These are phyloP conservation scores for Camponotus fellah DNA, from an alignment of 2,888 invertebrate species.

Conservation along the genomic window DNA sequence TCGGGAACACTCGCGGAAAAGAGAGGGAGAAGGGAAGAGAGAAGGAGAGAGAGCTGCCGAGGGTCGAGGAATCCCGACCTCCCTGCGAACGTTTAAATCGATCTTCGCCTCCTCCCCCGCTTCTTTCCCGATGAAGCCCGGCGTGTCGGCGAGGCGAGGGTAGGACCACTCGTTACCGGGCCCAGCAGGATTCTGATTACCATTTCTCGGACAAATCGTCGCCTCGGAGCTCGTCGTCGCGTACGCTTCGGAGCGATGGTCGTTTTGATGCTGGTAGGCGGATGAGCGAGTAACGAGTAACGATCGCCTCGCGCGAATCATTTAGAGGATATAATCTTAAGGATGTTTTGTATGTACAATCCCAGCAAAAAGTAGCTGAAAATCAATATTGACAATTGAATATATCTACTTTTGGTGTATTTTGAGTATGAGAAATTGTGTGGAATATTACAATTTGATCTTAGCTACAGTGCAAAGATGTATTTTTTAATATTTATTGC, in stretches of 20 bases:
- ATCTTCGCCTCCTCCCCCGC: conserved; percentile 65
- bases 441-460: no score
- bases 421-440: no score
- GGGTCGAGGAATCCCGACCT: conserved; percentile 67
- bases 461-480: no score
- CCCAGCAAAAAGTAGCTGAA: no score
- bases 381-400: no score
- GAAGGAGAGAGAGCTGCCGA: conserved; percentile 49
- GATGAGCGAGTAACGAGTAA: conserved; percentile 34
- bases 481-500: no score
- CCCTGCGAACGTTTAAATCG: conserved; percentile 75
- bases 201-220: conserved; percentile 78
- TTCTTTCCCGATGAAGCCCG: conserved; percentile 18
- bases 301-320: conserved; percentile 37
- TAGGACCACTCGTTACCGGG: conserved; percentile 70
- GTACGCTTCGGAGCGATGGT: conserved; percentile 42
- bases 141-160: conserved; percentile 20
- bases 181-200: conserved; percentile 76
- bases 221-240: conserved; percentile 68
- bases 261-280: conserved; percentile 50
- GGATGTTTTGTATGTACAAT: no score
- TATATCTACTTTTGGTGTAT: no score
- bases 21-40: background rate
- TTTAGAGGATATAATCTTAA: conserved; percentile 10
- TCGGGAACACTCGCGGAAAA: conserved; percentile 67